Evolutionary conservation across 2,797 vertebrate genomes (phyloP).

Genomic region (Phalloptychus januarius): DNA sequence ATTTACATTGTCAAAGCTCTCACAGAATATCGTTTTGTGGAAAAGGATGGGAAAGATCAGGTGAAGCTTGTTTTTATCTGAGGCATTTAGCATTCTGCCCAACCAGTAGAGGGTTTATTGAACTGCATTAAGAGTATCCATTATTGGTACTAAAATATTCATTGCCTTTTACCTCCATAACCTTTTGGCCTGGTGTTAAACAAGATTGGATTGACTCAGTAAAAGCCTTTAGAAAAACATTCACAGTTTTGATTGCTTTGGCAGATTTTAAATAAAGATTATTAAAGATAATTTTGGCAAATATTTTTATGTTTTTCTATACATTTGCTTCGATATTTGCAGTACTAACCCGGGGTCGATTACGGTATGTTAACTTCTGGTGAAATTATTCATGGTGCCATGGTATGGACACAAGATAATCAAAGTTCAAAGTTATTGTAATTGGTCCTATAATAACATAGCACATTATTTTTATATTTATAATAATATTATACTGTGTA

Average conservation of each 20-base stretch:
- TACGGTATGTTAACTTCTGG: background rate
- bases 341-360: background rate
- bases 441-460: background rate
- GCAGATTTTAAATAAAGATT: background rate
- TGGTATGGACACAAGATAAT: background rate
- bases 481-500: too few relatives aligned
- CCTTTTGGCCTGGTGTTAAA: background rate
- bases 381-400: background rate
- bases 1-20: conserved; percentile 94
- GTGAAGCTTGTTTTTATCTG: conserved; percentile 51
- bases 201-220: background rate
- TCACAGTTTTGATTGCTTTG: background rate
- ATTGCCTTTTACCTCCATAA: background rate
- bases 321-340: background rate
- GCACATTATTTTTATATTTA: background rate
- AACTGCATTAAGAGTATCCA: background rate
- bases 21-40: conserved; percentile 93
- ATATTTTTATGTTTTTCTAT: background rate
- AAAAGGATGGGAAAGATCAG: conserved; percentile 97
- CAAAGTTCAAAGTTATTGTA: background rate
- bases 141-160: conserved; percentile 2
- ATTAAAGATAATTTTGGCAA: background rate
- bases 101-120: conserved; percentile 7
- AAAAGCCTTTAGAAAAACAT: background rate
- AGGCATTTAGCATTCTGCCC: background rate